phyloP scores from a whole-genome alignment of 2,797 vertebrate species.

The Columba guinea region DNA sequence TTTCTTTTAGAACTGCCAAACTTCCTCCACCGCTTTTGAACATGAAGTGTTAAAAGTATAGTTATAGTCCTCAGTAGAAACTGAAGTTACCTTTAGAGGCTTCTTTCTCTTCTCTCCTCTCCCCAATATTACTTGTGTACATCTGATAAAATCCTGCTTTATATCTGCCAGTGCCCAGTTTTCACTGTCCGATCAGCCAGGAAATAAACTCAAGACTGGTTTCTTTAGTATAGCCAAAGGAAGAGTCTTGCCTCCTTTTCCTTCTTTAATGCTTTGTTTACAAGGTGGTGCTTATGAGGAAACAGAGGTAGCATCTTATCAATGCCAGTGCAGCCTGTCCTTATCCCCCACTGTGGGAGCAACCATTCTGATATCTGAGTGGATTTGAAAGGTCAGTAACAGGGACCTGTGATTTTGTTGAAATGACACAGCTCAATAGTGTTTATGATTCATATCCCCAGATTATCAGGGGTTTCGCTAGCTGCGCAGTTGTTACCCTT shows the following conservation, averaged over 20 bases:
- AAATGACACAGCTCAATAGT: not conserved
- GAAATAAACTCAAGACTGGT: not conserved
- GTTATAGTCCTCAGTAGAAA: not conserved
- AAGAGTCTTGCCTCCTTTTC: not conserved
- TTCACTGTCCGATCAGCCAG: not conserved
- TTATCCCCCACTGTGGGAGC: not conserved
- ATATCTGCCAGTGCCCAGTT: not conserved
- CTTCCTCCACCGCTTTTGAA: not conserved
- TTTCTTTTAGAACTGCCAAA: not conserved
- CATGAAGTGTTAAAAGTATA: not conserved
- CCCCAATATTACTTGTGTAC: not conserved
- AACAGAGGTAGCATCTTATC: accelerated
- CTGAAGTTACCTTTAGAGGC: not conserved
- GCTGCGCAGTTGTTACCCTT: not conserved
- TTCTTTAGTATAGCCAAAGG: not conserved
- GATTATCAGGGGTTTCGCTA: not conserved
- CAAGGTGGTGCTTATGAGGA: not conserved
- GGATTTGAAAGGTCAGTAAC: not conserved
- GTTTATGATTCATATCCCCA: not conserved
- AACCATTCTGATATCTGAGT: not conserved
- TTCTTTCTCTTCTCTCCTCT: not conserved
- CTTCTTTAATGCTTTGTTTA: not conserved
- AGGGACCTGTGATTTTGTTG: not conserved
- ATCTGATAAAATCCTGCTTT: not conserved
- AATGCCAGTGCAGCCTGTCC: not conserved